phyloP scores from a whole-genome alignment of 2,888 invertebrate genomes.

The Blastobasis adustella region DNA sequence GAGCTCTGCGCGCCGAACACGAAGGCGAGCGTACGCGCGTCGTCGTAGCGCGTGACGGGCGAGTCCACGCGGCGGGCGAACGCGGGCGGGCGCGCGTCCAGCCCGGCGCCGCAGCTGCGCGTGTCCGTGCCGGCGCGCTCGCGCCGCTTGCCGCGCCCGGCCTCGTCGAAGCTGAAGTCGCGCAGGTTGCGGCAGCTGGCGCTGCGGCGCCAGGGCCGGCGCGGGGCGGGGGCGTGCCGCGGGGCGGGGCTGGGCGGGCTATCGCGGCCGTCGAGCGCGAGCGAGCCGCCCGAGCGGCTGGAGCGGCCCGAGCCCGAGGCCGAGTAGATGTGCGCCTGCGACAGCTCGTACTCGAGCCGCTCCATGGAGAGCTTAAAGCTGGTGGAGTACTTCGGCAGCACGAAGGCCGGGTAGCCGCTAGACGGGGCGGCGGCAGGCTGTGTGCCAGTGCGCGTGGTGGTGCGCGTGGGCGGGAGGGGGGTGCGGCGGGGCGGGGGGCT shows the following conservation, averaged over 20 bases:
- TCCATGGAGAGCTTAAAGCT: constrained; percentile 60
- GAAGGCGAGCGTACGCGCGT: constrained; percentile 68
- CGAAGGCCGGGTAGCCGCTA: constrained; percentile 69
- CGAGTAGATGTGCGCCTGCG: constrained; percentile 74
- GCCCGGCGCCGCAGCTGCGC: constrained; percentile 46
- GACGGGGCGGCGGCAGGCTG: constrained; percentile 44
- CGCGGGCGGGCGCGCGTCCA: constrained; percentile 51
- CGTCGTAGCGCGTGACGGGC: constrained; percentile 79
- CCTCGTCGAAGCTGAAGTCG: constrained; percentile 83
- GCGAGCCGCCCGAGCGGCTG: constrained; percentile 52
- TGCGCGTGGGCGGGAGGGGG: constrained; percentile 40
- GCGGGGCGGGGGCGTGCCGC: constrained; percentile 43
- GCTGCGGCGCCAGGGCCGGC: constrained; percentile 83
- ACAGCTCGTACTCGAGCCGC: constrained; percentile 75
- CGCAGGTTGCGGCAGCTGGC: constrained; percentile 88
- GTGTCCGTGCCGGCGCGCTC: constrained; percentile 50
- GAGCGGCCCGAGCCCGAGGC: constrained; percentile 56
- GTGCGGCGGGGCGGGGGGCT: constrained; percentile 17
- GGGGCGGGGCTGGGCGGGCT: constrained; percentile 38
- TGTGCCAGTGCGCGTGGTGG: constrained; percentile 37
- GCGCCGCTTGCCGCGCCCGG: constrained; percentile 78
- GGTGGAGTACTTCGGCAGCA: constrained; percentile 59
- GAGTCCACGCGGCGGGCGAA: constrained; percentile 76
- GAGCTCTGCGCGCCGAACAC: constrained; percentile 63
- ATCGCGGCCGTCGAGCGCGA: constrained; percentile 34